Percentiles rank a stretch among this genome's conserved stretches.
phyloP scores from a whole-genome alignment of 2,888 invertebrate genomes.

The Metacarcinus magister region DNA sequence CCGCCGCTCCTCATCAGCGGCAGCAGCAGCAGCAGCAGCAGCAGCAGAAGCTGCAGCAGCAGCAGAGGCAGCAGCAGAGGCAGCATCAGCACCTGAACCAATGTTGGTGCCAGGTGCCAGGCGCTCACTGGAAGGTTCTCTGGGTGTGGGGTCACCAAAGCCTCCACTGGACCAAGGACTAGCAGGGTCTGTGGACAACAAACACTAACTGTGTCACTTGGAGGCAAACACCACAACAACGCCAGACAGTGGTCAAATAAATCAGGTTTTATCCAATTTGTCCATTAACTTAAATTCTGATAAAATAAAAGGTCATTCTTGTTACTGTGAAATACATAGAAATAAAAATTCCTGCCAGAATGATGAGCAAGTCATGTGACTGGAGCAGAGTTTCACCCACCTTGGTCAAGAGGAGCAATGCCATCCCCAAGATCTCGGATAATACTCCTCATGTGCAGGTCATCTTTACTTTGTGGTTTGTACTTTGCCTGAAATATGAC shows the following conservation, averaged over 20 bases:
- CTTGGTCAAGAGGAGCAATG: constrained; percentile 69
- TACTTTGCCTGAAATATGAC: constrained; percentile 75
- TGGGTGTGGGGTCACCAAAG: constrained; percentile 9
- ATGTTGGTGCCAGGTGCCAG: constrained; percentile 45
- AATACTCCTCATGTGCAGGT: constrained; percentile 78
- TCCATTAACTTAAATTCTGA: neutral
- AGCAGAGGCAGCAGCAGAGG: constrained; percentile 69
- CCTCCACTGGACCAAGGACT: constrained; percentile 60
- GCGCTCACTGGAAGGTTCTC: constrained; percentile 53
- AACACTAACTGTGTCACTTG: neutral
- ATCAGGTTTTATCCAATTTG: neutral
- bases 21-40: constrained; percentile 53
- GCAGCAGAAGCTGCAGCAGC: constrained; percentile 59
- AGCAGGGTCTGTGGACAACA: constrained; percentile 44
- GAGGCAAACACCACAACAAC: neutral
- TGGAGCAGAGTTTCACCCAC: constrained; percentile 15
- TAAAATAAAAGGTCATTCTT: neutral
- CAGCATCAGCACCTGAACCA: constrained; percentile 53
- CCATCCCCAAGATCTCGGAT: constrained; percentile 62
- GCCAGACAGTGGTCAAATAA: neutral
- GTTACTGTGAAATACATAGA: neutral
- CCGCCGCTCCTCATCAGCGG: constrained; percentile 78
- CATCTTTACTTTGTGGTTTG: constrained; percentile 81
- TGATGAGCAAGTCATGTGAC: too few relatives aligned
- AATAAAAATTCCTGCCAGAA: neutral